These are phyloP conservation scores for Dolichotis patagonum DNA, from an alignment of 2,113 vertebrate genomes.

Conservation along the genomic window DNA sequence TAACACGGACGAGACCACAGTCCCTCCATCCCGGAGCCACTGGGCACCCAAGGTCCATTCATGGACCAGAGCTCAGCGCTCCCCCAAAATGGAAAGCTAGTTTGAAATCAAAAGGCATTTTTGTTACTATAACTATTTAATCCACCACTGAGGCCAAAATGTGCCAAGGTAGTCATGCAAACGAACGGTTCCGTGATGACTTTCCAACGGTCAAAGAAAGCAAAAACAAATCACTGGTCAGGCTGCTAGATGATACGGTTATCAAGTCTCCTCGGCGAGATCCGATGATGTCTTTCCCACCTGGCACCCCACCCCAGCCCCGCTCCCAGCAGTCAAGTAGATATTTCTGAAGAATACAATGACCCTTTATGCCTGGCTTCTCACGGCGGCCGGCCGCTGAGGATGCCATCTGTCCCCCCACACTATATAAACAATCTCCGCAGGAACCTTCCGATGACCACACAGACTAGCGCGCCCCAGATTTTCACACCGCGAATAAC, in stretches of 20 bases:
- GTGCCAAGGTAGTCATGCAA: conserved; percentile 51
- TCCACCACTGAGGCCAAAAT: not conserved
- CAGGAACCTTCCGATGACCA: conserved; percentile 68
- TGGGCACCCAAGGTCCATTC: not conserved
- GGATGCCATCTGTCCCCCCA: conserved; percentile 66
- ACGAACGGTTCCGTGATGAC: conserved; percentile 1
- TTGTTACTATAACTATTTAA: not conserved
- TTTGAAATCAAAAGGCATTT: conserved; percentile 50
- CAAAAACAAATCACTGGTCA: not conserved
- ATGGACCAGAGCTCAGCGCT: not conserved
- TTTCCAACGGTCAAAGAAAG: not conserved
- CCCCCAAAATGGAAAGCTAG: not conserved
- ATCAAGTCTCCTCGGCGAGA: not conserved
- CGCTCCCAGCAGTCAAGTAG: conserved; percentile 49
- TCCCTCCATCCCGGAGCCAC: not conserved
- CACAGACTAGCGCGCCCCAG: conserved; percentile 72
- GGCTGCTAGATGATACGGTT: not conserved
- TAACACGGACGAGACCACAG: not conserved
- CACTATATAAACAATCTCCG: conserved; percentile 75
- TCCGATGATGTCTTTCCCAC: not conserved
- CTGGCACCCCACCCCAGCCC: not conserved
- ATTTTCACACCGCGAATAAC: conserved; percentile 80
- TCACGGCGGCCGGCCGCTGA: conserved; percentile 41
- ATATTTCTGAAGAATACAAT: conserved; percentile 47
- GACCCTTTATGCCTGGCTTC: conserved; percentile 59